Percentiles rank a stretch among this genome's conserved stretches.
Evolutionary conservation across 2,888 invertebrate genomes (phyloP).

Genomic region (Eilema depressum): DNA sequence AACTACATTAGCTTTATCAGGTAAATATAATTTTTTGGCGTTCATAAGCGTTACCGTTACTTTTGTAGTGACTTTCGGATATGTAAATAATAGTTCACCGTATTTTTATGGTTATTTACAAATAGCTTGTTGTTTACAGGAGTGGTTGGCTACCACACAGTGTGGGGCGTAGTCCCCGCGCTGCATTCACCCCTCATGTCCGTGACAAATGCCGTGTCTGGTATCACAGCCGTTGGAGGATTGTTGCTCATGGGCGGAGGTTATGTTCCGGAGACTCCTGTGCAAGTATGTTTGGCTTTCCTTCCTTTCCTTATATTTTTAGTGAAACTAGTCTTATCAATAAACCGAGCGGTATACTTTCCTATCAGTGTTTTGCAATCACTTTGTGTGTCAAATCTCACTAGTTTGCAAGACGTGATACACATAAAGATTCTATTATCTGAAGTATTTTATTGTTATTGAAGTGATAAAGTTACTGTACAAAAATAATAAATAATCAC

Average conservation of each 20-base stretch:
- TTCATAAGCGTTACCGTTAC: not conserved
- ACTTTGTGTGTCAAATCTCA: too few relatives aligned
- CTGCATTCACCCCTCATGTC: conserved; percentile 97
- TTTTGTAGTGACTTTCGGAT: not conserved
- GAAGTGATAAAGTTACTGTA: too few relatives aligned
- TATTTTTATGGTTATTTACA: not conserved
- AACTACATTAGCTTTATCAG: conserved; percentile 93
- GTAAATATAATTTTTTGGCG: conserved; percentile 68
- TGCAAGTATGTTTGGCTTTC: conserved; percentile 85
- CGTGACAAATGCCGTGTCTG: conserved; percentile 96
- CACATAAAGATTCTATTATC: too few relatives aligned
- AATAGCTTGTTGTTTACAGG: conserved; percentile 82
- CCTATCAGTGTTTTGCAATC: too few relatives aligned
- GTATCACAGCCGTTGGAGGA: conserved; percentile 97
- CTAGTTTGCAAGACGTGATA: too few relatives aligned
- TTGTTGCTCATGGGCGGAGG: conserved; percentile 95
- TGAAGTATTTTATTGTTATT: too few relatives aligned
- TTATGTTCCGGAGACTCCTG: conserved; percentile 90
- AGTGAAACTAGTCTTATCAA: too few relatives aligned
- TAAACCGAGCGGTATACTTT: too few relatives aligned
- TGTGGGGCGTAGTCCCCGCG: conserved; percentile 97
- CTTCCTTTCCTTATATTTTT: too few relatives aligned
- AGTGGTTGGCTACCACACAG: conserved; percentile 95
- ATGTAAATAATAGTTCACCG: too few relatives aligned
- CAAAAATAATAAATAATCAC: too few relatives aligned